Evolutionary conservation across 2,113 vertebrate genomes (phyloP), one percentile per base, ranked within the genome.

Genomic region (Corythoichthys intestinalis): DNA sequence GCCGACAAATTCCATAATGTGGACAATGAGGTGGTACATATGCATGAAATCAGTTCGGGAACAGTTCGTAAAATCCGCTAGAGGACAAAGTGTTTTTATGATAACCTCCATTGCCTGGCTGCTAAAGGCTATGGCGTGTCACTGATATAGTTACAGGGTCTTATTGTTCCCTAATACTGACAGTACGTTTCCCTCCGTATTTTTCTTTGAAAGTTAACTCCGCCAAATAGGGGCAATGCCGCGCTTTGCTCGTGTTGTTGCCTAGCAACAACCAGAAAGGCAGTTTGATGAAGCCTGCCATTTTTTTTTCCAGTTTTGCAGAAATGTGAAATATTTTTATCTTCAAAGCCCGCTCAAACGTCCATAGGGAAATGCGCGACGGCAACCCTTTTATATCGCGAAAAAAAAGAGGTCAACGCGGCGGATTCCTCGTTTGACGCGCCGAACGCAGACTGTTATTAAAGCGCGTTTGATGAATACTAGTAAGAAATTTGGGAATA

Each of bases 221-320:
- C 59, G 60, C 12, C 62, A 80, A 58, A 75, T 70, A 78, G 60
- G 58, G 50, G 53, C 77, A 54, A 58, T 53, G 66, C 65, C 76
- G 61, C 75, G 83, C 63, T 79, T 69, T 52, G 75, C 66, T 77
- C 79, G 61, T 71, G 78, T 72, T 84, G 86, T 88, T 90, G 86
- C 88, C 76, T 72, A 79, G 86, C 86, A 88, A 90, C 85, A 78
- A 70, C 76, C 73, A 58, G 75, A 82, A 86, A 87, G 60, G 66
- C 65, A 52, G 65, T 81, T 71, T 76, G 69, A 79, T 76, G 69
- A 80, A 74, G 67, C 50, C 20, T 47, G 44, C 39, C 67, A 67
- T 81, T 52, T 70, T 73, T 73, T 69, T 62, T 47, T 71, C 69
- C 37, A 63, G 41, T 74, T 67, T 17, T 17, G 2, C 10, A 63